These are phyloP conservation scores for Unio pictorum DNA, from an alignment of 2,888 invertebrate genomes.

Conservation along the genomic window DNA sequence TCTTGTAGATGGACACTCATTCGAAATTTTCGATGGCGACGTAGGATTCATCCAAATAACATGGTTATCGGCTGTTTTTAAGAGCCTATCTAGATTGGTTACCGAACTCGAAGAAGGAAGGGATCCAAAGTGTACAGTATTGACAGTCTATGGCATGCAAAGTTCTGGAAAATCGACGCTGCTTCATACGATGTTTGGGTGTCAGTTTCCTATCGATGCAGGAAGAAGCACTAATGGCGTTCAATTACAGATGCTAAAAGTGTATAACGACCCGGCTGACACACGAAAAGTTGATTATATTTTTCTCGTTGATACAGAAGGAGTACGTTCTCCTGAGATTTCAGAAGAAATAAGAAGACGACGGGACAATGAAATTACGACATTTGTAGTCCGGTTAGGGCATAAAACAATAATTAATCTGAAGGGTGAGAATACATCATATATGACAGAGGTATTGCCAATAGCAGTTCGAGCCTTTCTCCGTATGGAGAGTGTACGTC, in stretches of 20 bases:
- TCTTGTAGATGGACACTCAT: too few relatives aligned
- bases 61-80: too few relatives aligned
- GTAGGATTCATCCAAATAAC: too few relatives aligned
- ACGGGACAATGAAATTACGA: slow-evolving; percentile 10
- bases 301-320: slow-evolving; percentile 14
- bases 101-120: too few relatives aligned
- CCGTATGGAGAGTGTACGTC: neutral
- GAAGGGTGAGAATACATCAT: slow-evolving; percentile 2
- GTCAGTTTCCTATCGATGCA: slow-evolving; percentile 9
- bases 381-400: slow-evolving; percentile 3
- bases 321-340: slow-evolving; percentile 8
- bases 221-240: slow-evolving; percentile 14
- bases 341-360: neutral
- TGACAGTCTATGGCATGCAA: slow-evolving; percentile 12
- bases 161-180: slow-evolving; percentile 16
- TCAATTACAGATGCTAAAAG: slow-evolving; percentile 7
- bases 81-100: too few relatives aligned
- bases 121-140: too few relatives aligned
- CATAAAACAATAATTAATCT: slow-evolving; percentile 2
- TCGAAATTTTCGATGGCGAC: too few relatives aligned
- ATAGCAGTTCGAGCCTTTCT: slow-evolving; percentile 4
- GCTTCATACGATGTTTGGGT: slow-evolving; percentile 11
- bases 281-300: slow-evolving; percentile 4
- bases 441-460: slow-evolving; percentile 6
- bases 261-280: neutral